A percentile compares a stretch with the other conserved stretches of the same genome.
Conservation (phyloP, 2,888 invertebrate genomes). For the Chironomus tentans region DNA sequence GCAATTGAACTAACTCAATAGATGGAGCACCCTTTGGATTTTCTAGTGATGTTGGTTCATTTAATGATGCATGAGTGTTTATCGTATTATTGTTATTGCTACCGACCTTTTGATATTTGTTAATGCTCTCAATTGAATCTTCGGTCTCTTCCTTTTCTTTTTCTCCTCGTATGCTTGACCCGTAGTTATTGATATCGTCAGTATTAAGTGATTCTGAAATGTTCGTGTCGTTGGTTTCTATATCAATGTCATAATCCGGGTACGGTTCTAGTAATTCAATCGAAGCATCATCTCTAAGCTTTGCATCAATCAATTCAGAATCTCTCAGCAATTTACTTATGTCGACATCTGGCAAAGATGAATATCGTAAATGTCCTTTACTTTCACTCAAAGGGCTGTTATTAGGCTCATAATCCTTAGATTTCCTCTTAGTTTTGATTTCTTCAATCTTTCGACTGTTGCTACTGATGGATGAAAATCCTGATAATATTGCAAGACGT, state of each 20-base stretch:
- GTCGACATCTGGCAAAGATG: slow-evolving; percentile 61
- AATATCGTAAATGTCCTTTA: slow-evolving; percentile 57
- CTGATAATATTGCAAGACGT: slow-evolving; percentile 31
- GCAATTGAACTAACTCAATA: slow-evolving; percentile 35
- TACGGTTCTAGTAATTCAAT: slow-evolving; percentile 1
- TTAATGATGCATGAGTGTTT: neutral
- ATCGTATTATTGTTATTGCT: neutral
- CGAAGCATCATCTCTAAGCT: slow-evolving; percentile 44
- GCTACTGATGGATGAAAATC: slow-evolving; percentile 30
- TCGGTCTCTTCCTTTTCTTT: neutral
- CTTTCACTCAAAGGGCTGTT: slow-evolving; percentile 28
- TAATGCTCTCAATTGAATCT: neutral
- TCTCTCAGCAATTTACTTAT: slow-evolving; percentile 59
- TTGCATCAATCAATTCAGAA: slow-evolving; percentile 62
- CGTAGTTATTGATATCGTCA: neutral
- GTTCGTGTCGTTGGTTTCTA: neutral
- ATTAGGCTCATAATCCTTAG: neutral
- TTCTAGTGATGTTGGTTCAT: slow-evolving; percentile 27
- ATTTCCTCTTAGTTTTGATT: neutral
- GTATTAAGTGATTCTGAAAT: neutral
- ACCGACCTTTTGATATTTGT: no score
- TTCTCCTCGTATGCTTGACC: slow-evolving; percentile 32
- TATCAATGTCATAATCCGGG: slow-evolving; percentile 15
- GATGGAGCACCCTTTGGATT: slow-evolving; percentile 36
- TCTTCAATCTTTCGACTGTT: slow-evolving; percentile 1